A percentile compares a stretch with the other conserved stretches of the same genome.
phyloP scores from a whole-genome alignment of 2,797 vertebrate genomes.

The Phoebastria nigripes region DNA sequence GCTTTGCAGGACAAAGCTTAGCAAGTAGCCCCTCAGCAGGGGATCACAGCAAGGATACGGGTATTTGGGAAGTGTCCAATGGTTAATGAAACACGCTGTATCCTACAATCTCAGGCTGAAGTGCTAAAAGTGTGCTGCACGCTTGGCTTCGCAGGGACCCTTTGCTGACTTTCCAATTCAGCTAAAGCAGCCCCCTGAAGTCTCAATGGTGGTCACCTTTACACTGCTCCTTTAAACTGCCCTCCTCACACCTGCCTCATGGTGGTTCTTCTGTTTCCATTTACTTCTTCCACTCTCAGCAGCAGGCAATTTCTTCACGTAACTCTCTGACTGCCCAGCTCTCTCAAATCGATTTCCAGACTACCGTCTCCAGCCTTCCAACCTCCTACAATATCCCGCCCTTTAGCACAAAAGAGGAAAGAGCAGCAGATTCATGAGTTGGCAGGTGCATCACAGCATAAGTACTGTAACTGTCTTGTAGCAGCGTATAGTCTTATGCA shows the following conservation, averaged over 20 bases:
- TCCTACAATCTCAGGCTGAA: not conserved
- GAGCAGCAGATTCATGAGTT: not conserved
- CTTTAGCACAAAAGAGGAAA: not conserved
- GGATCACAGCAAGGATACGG: rapidly evolving
- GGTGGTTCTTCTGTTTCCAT: not conserved
- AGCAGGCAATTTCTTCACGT: not conserved
- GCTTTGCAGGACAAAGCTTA: not conserved
- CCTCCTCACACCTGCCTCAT: not conserved
- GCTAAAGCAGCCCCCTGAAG: not conserved
- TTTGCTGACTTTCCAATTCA: not conserved
- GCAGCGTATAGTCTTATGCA: not conserved
- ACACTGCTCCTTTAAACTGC: not conserved
- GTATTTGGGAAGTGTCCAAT: not conserved
- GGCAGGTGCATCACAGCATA: not conserved
- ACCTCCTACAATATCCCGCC: not conserved
- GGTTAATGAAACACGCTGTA: not conserved
- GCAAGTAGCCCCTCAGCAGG: not conserved
- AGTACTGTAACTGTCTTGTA: not conserved
- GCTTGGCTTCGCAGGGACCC: not conserved
- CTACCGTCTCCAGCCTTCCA: not conserved
- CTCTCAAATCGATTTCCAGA: not conserved
- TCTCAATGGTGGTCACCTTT: not conserved
- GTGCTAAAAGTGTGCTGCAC: not conserved
- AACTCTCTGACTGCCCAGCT: not conserved
- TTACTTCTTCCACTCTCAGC: not conserved